Evolutionary conservation across 2,888 invertebrate genomes (phyloP), one percentile per base, ranked within the genome.

Genomic region (Hylaea fasciaria): DNA sequence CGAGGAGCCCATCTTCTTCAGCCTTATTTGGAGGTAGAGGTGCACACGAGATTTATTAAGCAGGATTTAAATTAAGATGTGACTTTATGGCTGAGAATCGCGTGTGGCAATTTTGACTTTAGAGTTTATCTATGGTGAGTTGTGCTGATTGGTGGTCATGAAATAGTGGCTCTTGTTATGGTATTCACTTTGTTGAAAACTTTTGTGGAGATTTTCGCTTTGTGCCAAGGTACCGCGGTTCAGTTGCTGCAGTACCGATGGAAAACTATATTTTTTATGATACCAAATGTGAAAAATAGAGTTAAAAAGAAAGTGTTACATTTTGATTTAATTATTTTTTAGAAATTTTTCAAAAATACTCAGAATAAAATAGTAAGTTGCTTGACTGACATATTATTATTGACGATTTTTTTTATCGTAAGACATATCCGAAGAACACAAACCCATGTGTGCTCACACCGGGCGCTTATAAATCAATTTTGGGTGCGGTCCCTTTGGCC

Each of bases 391-490:
- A n/a, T n/a, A n/a, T n/a, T n/a, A n/a, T n/a, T n/a, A n/a, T n/a
- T n/a, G n/a, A n/a, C n/a, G n/a, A 22, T 5, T 3, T 22, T 22
- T 22, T 22, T 22, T 9, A 80, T 84, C 81, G 73, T 53, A 0
- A 72, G 83, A 84, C 59, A 11, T 43, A 74, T 82, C 79, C 50
- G 49, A 63, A 71, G 80, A 81, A 70, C 65, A 62, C 63, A 70
- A 67, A 63, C 59, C 52, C 77, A 35, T 66, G 63, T 69, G 63
- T 46, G 56, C 44, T 56, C 35, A 53, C 50, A 45, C 47, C 46
- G 55, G 61, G 68, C 71, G 79, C 72, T 78, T 82, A 86, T 89
- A 89, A 89, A 89, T 89, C 89, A 89, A 87, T 87, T 82, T 83
- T 82, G 84, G 87, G 87, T 78, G 87, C 86, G 86, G 88, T 80